Evolutionary conservation across 2,797 vertebrate genomes (phyloP).

Genomic region (Fistularia commersonii): DNA sequence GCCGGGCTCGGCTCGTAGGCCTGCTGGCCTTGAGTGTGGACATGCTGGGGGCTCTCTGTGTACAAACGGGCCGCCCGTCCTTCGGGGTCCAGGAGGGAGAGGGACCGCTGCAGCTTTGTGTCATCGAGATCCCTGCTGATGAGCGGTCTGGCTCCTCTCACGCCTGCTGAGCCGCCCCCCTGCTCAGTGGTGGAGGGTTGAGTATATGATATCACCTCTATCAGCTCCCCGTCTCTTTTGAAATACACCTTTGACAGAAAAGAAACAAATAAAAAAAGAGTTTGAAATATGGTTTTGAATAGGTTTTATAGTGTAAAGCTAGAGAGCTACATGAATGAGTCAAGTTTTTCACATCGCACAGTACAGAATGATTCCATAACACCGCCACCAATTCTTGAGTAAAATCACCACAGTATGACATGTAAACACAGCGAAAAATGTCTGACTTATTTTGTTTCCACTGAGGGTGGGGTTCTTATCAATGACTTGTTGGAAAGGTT

Average conservation of each 20-base stretch:
- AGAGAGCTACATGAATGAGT: no score
- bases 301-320: no score
- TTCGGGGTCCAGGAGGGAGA: slow-evolving; percentile 83
- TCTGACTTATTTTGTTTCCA: no score
- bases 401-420: no score
- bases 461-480: no score
- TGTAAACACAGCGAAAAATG: no score
- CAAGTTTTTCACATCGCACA: no score
- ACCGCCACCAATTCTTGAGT: no score
- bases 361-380: no score
- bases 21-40: slow-evolving; percentile 71
- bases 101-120: slow-evolving; percentile 89
- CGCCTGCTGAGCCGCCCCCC: slow-evolving; percentile 66
- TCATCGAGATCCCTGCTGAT: slow-evolving; percentile 91
- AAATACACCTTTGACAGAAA: slow-evolving; percentile 85
- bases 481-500: no score
- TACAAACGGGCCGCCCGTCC: slow-evolving; percentile 61
- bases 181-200: slow-evolving; percentile 72
- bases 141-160: slow-evolving; percentile 79
- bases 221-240: slow-evolving; percentile 90
- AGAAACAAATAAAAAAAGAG: background rate
- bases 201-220: slow-evolving; percentile 86
- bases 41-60: slow-evolving; percentile 73
- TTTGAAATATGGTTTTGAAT: background rate
- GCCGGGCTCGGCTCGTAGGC: slow-evolving; percentile 76